Evolutionary conservation across 2,113 vertebrate species (phyloP).

Genomic region (Rhabdomys dilectus): DNA sequence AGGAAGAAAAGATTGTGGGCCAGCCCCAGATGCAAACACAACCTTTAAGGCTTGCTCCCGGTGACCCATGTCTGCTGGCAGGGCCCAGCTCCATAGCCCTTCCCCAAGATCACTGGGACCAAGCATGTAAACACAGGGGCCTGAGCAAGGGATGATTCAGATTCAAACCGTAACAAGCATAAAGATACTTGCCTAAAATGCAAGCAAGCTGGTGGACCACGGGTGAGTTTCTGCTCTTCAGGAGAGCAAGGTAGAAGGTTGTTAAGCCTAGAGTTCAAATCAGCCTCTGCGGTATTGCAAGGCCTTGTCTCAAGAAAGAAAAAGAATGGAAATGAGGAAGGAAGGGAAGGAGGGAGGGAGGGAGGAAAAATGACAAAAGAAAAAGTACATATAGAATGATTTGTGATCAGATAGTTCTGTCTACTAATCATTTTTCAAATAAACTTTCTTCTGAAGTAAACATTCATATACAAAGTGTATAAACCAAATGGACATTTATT

Average conservation of each 20-base stretch:
- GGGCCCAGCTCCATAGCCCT: not conserved
- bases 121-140: not conserved
- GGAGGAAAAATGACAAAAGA: not conserved
- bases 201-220: not conserved
- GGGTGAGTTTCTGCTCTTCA: not conserved
- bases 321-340: not conserved
- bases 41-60: not conserved
- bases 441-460: not conserved
- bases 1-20: not conserved
- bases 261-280: not conserved
- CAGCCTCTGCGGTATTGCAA: not conserved
- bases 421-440: not conserved
- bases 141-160: not conserved
- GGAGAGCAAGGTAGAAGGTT: not conserved
- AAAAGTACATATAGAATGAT: not conserved
- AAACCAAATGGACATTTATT: not conserved
- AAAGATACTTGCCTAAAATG: conserved; percentile 21
- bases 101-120: not conserved
- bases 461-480: not conserved
- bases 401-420: not conserved
- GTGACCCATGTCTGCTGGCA: not conserved
- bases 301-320: not conserved
- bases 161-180: not conserved
- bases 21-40: not conserved
- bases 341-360: not conserved